Evolutionary conservation across 37 sponge, comb jelly and placozoan genomes (phyloP).

Genomic region (Diacarnus erythraeanus): DNA sequence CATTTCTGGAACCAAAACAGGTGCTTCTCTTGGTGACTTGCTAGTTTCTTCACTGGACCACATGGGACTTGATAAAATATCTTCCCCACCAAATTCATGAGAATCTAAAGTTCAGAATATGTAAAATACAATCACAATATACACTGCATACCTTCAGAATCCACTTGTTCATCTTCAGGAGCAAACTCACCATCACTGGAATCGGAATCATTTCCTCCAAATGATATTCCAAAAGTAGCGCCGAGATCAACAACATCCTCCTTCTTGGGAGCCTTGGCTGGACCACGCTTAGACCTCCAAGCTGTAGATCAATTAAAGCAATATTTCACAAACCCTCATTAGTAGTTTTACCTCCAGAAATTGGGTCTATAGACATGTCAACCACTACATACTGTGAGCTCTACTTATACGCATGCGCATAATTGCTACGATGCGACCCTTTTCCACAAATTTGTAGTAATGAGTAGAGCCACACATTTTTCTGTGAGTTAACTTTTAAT

Average conservation of each 20-base stretch:
- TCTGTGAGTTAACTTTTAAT: too few species aligned
- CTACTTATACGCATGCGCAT: too few species aligned
- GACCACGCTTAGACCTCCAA: not conserved
- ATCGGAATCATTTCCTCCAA: constrained; percentile 43
- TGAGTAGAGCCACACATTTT: too few species aligned
- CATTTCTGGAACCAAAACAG: not conserved
- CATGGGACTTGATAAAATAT: too few species aligned
- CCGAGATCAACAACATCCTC: constrained; percentile 50
- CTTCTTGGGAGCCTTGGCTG: constrained; percentile 23
- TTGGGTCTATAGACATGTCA: not conserved
- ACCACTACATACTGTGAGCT: too few species aligned
- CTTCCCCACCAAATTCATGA: constrained; percentile 8
- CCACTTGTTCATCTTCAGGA: constrained; percentile 34
- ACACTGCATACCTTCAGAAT: constrained; percentile 9
- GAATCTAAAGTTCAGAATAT: not conserved
- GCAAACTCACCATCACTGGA: constrained; percentile 56
- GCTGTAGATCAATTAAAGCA: not conserved
- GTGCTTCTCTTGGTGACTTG: too few species aligned
- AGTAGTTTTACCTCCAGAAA: not conserved
- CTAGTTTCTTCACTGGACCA: too few species aligned
- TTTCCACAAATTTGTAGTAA: too few species aligned
- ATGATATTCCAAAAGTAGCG: constrained; percentile 31
- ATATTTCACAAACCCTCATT: too few species aligned
- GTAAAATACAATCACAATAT: not conserved
- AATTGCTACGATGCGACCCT: too few species aligned